Conservation (phyloP, 2,888 invertebrate species). For the Drosophila testacea region DNA sequence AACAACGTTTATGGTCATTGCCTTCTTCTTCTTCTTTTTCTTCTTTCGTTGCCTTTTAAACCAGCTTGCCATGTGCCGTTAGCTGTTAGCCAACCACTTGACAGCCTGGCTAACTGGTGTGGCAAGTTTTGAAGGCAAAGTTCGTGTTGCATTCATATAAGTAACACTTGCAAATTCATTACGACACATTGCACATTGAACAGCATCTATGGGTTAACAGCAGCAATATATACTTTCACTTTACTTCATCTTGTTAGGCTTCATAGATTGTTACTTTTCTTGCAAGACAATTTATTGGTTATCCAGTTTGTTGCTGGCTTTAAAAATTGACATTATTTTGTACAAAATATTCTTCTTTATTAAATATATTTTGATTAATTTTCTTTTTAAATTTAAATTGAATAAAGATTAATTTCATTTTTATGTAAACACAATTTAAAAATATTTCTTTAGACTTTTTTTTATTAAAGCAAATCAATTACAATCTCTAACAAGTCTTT, state of each 20-base stretch:
- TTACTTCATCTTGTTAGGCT: constrained; percentile 1
- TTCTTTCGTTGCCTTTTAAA: constrained; percentile 15
- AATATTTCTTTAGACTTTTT: too few relatives aligned
- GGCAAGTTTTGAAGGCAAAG: constrained; percentile 42
- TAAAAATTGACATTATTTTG: too few relatives aligned
- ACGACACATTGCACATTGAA: constrained; percentile 24
- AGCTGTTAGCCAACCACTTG: constrained; percentile 42
- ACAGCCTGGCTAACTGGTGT: constrained; percentile 40
- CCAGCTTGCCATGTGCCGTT: constrained; percentile 36
- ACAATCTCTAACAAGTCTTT: neutral
- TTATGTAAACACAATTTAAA: too few relatives aligned
- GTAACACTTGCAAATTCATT: constrained; percentile 19
- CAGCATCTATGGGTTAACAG: constrained; percentile 5
- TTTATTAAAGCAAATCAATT: neutral
- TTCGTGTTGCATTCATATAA: constrained; percentile 33
- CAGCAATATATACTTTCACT: constrained; percentile 24
- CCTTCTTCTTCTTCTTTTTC: constrained; percentile 2
- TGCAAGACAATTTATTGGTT: neutral
- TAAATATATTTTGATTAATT: neutral
- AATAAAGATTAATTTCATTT: too few relatives aligned
- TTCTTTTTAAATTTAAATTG: neutral
- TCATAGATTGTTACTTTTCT: constrained; percentile 2
- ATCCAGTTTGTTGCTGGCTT: too few relatives aligned
- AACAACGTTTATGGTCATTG: constrained; percentile 26
- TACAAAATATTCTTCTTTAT: too few relatives aligned